Evolutionary conservation across 2,113 vertebrate genomes (phyloP).

Genomic region (Panthera leo): DNA sequence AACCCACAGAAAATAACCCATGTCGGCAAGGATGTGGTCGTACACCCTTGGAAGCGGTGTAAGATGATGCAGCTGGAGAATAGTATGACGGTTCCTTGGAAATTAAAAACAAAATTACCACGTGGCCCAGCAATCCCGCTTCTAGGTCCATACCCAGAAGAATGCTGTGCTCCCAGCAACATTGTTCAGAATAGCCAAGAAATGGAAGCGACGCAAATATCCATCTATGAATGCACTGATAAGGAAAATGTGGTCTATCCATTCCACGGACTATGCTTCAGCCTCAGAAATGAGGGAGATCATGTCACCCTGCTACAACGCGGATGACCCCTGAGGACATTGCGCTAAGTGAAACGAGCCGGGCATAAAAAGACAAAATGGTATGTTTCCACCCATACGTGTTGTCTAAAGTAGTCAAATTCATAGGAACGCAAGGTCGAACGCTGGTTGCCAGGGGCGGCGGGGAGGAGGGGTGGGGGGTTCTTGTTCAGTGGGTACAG

Average conservation of each 20-base stretch:
- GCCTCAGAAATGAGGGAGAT: neutral
- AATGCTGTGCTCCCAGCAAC: neutral
- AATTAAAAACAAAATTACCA: slow-evolving; percentile 16
- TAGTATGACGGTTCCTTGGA: neutral
- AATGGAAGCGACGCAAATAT: neutral
- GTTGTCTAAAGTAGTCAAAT: neutral
- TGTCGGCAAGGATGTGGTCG: neutral
- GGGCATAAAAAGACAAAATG: neutral
- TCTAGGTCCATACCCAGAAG: neutral
- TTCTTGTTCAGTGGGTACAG: neutral
- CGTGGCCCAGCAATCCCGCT: neutral
- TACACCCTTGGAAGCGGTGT: neutral
- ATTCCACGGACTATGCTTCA: neutral
- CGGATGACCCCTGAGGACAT: neutral
- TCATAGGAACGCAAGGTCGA: neutral
- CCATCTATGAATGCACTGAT: neutral
- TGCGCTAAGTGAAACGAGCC: neutral
- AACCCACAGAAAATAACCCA: neutral
- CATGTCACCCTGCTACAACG: neutral
- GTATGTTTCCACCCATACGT: rapidly evolving
- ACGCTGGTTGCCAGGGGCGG: neutral
- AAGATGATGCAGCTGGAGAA: neutral
- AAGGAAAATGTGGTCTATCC: neutral
- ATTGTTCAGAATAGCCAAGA: neutral
- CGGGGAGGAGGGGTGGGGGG: too few relatives aligned